phyloP scores from a whole-genome alignment of 2,113 vertebrate species.

The Vombatus ursinus region DNA sequence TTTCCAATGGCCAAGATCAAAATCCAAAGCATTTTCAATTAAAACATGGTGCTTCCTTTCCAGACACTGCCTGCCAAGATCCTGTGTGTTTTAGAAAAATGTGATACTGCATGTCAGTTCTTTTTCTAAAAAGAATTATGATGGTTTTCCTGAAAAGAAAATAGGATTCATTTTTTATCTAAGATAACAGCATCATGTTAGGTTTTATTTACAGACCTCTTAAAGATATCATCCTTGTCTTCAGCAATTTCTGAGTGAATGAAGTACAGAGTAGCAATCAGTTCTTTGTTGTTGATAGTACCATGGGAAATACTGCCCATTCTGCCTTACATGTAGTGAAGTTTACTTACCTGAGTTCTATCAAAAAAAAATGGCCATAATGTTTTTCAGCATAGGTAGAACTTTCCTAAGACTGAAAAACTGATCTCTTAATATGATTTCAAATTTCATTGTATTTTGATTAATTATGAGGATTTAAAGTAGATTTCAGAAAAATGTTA shows the following conservation, averaged over 20 bases:
- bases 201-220: conserved; percentile 77
- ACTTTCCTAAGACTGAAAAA: not conserved
- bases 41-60: not conserved
- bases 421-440: not conserved
- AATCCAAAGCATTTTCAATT: conserved; percentile 31
- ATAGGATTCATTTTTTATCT: conserved; percentile 61
- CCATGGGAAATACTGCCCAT: too few species aligned
- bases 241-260: conserved; percentile 78
- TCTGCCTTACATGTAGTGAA: too few species aligned
- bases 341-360: too few species aligned
- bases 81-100: not conserved
- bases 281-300: conserved; percentile 8
- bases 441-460: not conserved
- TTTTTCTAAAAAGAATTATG: conserved; percentile 70
- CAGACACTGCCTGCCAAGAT: not conserved
- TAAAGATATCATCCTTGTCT: conserved; percentile 76
- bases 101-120: conserved; percentile 21
- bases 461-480: conserved; percentile 19
- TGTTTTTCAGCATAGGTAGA: not conserved
- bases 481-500: conserved; percentile 42
- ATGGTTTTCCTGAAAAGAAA: conserved; percentile 69
- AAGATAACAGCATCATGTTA: conserved; percentile 75
- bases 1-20: conserved; percentile 55
- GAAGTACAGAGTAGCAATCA: conserved; percentile 67
- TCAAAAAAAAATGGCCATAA: not conserved